Evolutionary conservation across 2,113 vertebrate species (phyloP), one percentile per base, ranked within the genome.

Genomic region (Melierax canorus): DNA sequence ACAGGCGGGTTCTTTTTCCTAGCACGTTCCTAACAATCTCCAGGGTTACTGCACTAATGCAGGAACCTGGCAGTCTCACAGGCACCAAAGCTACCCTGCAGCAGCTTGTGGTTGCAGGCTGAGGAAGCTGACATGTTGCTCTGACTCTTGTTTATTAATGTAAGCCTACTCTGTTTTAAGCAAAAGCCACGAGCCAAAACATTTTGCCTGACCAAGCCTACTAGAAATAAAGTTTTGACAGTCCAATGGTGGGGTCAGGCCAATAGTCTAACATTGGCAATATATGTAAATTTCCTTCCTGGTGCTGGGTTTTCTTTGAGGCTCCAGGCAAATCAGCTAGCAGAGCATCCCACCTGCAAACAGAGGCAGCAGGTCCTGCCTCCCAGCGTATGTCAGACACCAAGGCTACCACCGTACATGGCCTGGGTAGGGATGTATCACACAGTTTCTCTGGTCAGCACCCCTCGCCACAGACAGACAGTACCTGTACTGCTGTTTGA

Each of bases 331-430:
- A 53, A 36, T 23, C 58, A 19, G 50, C 24, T 30, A 12, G 34
- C 9, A 36, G 15, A 18, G 32, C 3, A 16, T 46, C 21, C 34
- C 36, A 45, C 27, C 50, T 55, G 39, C 41, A 36, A n/a, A 23
- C 1, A 6, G 12, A 24, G n/a, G 58, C 45, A 39, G n/a, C 39
- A 14, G 26, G 50, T 56, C 39, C 62, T 30, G 50, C 39, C 39
- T 43, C 50, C 30, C 11, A 5, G 15, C 2, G 2, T 8, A 3
- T 13, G 26, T 27, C 77, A 24, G 50, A 8, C 74, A 39, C 20
- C 12, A 9, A 48, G 39, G 34, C 62, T 26, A 23, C 39, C 9
- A 7, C 34, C 20, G 0, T 5, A 12, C 2, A 1, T 21, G 38
- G 50, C 15, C 62, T 45, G 62, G 26, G 26, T 12, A 10, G 41